Conservation (phyloP, 2,888 invertebrate species). For the Orthosia gothica region DNA sequence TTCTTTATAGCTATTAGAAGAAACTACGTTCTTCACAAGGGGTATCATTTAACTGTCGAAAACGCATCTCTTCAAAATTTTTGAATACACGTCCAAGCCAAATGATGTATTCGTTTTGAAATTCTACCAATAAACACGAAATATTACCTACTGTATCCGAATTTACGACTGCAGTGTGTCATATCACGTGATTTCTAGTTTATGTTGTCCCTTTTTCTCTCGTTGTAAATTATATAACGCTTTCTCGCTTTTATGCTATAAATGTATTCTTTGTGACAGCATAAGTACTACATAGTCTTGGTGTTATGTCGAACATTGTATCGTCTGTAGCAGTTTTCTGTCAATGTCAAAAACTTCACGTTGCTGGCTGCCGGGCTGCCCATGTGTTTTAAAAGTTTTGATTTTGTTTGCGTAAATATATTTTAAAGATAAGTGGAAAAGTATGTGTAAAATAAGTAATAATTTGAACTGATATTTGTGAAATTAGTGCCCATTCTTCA, state of each 20-base stretch:
- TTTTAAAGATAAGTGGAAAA: not conserved
- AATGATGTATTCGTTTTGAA: not conserved
- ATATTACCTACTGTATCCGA: conserved; percentile 10
- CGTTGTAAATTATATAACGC: not conserved
- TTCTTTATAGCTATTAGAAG: conserved; percentile 13
- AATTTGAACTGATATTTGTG: not conserved
- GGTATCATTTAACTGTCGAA: conserved; percentile 38
- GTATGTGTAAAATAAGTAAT: not conserved
- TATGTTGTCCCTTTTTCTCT: not conserved
- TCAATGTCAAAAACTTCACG: conserved; percentile 41
- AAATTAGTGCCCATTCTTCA: conserved; percentile 29
- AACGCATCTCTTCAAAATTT: not conserved
- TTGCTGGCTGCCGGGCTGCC: not conserved
- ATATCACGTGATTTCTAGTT: conserved; percentile 17
- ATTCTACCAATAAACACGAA: not conserved
- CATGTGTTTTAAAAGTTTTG: conserved; percentile 44
- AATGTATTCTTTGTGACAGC: not conserved
- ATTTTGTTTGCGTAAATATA: conserved; percentile 2
- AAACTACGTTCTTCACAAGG: not conserved
- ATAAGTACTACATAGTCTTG: not conserved
- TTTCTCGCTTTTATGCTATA: conserved; percentile 12
- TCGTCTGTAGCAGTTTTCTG: not conserved
- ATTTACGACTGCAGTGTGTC: not conserved
- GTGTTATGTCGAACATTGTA: not conserved
- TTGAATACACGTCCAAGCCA: conserved; percentile 22